Conservation (phyloP, 2,797 vertebrate genomes). For the Malacoraja senta region DNA sequence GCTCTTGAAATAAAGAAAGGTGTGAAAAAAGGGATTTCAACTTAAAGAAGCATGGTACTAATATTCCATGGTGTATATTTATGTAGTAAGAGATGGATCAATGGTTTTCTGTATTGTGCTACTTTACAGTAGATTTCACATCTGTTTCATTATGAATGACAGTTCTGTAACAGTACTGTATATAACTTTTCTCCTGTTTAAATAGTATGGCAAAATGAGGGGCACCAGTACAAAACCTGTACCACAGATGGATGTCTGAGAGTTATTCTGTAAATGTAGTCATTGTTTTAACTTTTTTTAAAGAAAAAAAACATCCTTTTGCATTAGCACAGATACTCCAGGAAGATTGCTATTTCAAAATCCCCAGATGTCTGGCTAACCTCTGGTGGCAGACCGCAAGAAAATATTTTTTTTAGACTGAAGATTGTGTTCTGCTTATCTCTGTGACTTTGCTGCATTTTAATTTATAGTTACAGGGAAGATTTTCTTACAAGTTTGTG, state of each 20-base stretch:
- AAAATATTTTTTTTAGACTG: slow-evolving; percentile 56
- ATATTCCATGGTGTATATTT: slow-evolving; percentile 73
- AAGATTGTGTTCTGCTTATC: slow-evolving; percentile 39
- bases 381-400: slow-evolving; percentile 69
- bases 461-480: slow-evolving; percentile 35
- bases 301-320: slow-evolving; percentile 50
- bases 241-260: slow-evolving; percentile 76
- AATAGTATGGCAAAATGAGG: slow-evolving; percentile 69
- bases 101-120: slow-evolving; percentile 89
- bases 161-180: slow-evolving; percentile 89
- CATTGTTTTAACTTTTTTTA: slow-evolving; percentile 72
- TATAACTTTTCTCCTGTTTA: slow-evolving; percentile 75
- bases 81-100: slow-evolving; percentile 78
- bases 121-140: slow-evolving; percentile 97
- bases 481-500: slow-evolving; percentile 33
- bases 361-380: slow-evolving; percentile 67
- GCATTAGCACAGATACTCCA: slow-evolving; percentile 54
- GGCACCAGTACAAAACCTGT: slow-evolving; percentile 76
- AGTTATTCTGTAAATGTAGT: slow-evolving; percentile 67
- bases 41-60: slow-evolving; percentile 73
- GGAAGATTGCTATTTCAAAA: slow-evolving; percentile 65
- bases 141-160: slow-evolving; percentile 81
- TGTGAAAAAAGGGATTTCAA: slow-evolving; percentile 89
- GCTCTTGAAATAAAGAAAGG: slow-evolving; percentile 96
- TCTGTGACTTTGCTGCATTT: slow-evolving; percentile 31